Evolutionary conservation across 2,113 vertebrate species (phyloP).

Genomic region (Vulpes vulpes): DNA sequence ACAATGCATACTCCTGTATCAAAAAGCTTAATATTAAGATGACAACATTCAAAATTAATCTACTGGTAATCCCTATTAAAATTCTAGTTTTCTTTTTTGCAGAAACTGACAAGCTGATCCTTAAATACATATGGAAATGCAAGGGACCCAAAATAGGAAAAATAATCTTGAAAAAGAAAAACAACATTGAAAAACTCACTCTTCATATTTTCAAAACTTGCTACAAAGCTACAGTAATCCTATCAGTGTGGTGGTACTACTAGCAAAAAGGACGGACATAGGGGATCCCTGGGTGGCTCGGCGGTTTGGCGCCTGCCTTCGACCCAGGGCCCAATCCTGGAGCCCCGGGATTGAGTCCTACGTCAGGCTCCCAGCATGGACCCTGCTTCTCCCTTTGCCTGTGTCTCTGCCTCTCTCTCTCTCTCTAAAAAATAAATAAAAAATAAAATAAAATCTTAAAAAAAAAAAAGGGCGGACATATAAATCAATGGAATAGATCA

Average conservation of each 20-base stretch:
- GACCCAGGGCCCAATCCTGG: too few relatives aligned
- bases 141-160: background rate
- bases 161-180: background rate
- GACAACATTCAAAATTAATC: background rate
- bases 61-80: background rate
- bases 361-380: too few relatives aligned
- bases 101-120: background rate
- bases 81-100: background rate
- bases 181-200: background rate
- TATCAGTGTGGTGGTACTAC: background rate
- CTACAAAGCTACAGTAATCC: constrained; percentile 21
- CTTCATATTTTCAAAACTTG: background rate
- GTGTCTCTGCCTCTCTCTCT: too few relatives aligned
- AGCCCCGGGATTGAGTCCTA: too few relatives aligned
- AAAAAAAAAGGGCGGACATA: background rate
- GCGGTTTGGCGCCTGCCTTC: too few relatives aligned
- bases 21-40: background rate
- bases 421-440: too few relatives aligned
- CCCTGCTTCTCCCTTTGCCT: too few relatives aligned
- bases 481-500: background rate
- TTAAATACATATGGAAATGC: background rate
- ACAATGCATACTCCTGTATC: background rate
- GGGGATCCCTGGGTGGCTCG: too few relatives aligned
- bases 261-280: background rate
- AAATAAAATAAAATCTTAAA: too few relatives aligned